Conservation (phyloP, 2,797 vertebrate species). For the Lacerta viridis region DNA sequence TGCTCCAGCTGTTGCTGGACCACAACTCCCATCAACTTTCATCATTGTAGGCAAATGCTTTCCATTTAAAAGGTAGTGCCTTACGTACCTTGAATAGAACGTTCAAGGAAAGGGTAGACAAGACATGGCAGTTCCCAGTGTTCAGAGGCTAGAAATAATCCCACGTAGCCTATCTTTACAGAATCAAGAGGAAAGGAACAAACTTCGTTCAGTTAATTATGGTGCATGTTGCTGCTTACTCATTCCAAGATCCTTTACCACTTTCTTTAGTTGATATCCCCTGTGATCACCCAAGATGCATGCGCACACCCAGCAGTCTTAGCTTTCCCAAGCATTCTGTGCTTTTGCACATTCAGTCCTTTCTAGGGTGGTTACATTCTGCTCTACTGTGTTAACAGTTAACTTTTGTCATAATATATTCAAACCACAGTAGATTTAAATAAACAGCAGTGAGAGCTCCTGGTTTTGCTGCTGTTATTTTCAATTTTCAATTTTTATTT, state of each 20-base stretch:
- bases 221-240: neutral
- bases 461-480: neutral
- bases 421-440: neutral
- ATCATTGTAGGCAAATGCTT: neutral
- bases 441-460: neutral
- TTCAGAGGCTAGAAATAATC: neutral
- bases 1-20: too few species aligned
- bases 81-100: neutral
- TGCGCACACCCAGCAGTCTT: slow-evolving; percentile 16
- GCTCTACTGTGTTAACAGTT: neutral
- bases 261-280: neutral
- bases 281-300: slow-evolving; percentile 48
- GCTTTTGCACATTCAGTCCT: neutral
- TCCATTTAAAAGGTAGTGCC: neutral
- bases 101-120: neutral
- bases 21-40: too few species aligned
- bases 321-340: neutral
- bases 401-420: neutral
- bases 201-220: neutral
- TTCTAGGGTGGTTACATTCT: neutral
- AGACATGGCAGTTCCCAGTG: too few species aligned
- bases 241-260: neutral
- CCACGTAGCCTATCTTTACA: neutral
- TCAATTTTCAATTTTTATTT: neutral
- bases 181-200: neutral